Base-by-base conservation (phyloP, 2,113 vertebrate genomes). In the Lonchura striata region DNA sequence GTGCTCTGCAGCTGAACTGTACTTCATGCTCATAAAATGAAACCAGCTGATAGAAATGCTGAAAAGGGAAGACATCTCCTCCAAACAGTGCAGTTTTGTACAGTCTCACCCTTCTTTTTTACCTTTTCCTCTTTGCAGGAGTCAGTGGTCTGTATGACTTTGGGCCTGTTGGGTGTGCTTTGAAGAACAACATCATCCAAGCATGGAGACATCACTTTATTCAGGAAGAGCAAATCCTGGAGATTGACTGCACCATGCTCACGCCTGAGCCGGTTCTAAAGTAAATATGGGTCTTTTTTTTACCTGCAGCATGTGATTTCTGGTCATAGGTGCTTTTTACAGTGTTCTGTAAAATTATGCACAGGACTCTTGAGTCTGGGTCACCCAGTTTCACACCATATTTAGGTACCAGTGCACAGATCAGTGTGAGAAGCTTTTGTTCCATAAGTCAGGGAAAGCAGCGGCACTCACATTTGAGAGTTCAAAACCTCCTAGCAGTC, bases 161-260 rank as follows among this genome's bases (percentile, higher is more conserved):
- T 7, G 99, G 99, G 52, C 99, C 99, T 5, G 99, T 99, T 39
- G 99, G 99, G 31, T 99, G 99, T 70, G 99, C 99, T 87, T 95
- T 99, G 95, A 99, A 99, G 98, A 99, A 99, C 97, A 99, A 99
- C 96, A 98, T 99, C 70, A 98, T 99, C 90, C 99, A 99, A 92
- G 97, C 96, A 3, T 99, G 99, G 99, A 98, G 99, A 93, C 99
- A 99, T 95, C 99, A 99, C 97, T 99, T 99, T 76, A 99, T 99
- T 96, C 99, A 99, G 81, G 99, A 99, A 87, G 99, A 99, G 90
- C 99, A 99, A 94, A 99, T 99, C 89, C 97, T 99, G 86, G 99
- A 99, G 97, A 99, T 99, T 5, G 99, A 99, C 96, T 99, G 99
- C 96, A 99, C 99, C 90, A 99, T 99, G 99, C 98, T 99, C 53